Conservation (phyloP, 53 echinoderm and acorn worm genomes). For the Echinarachnius parma region DNA sequence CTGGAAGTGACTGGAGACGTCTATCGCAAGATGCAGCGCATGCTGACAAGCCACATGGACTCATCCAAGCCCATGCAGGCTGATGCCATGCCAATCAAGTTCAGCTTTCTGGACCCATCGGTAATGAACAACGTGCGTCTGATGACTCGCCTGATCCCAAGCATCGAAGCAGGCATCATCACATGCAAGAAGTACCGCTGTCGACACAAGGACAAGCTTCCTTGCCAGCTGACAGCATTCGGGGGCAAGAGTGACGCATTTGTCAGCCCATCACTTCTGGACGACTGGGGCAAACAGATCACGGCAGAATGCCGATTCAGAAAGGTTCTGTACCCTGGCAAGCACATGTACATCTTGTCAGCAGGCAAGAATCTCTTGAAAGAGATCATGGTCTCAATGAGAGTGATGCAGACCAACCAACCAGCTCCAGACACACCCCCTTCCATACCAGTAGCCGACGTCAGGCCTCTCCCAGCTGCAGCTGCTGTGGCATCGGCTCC, state of each 20-base stretch:
- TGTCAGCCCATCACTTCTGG: conserved; percentile 72
- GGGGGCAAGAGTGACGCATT: conserved; percentile 88
- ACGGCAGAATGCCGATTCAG: conserved; percentile 64
- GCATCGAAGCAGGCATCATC: conserved; percentile 80
- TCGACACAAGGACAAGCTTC: conserved; percentile 76
- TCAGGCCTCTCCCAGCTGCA: conserved; percentile 6
- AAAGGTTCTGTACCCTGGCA: conserved; percentile 75
- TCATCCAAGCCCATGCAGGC: conserved; percentile 51
- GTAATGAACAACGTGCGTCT: conserved; percentile 76
- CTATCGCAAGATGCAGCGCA: conserved; percentile 75
- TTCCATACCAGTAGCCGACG: conserved; percentile 14
- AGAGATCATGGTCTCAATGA: conserved; percentile 60
- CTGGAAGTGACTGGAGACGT: conserved; percentile 74
- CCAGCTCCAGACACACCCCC: conserved; percentile 12
- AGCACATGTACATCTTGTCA: conserved; percentile 87
- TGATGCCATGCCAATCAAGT: conserved; percentile 76
- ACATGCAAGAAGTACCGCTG: conserved; percentile 88
- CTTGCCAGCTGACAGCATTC: conserved; percentile 76
- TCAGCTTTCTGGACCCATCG: conserved; percentile 89
- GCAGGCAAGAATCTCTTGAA: conserved; percentile 63
- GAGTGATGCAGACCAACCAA: conserved; percentile 37
- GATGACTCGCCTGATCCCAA: conserved; percentile 78
- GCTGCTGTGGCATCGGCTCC: conserved; percentile 33
- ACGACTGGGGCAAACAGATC: conserved; percentile 84
- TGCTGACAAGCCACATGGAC: conserved; percentile 69